Evolutionary conservation across 53 echinoderm and acorn worm species (phyloP).

Genomic region (Patiria pectinifera): DNA sequence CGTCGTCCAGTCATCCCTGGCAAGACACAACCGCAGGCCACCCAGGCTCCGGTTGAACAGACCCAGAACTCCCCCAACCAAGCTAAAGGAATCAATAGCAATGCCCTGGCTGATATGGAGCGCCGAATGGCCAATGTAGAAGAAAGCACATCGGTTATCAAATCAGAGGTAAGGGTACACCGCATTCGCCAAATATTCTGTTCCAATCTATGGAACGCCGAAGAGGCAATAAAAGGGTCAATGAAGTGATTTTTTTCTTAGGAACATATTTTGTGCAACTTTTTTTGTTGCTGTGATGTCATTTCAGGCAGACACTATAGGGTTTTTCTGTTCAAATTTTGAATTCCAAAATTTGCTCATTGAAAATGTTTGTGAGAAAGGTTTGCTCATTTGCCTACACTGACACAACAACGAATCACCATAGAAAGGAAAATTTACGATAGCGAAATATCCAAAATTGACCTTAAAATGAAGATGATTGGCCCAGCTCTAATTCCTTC

Average conservation of each 20-base stretch:
- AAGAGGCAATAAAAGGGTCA: background rate
- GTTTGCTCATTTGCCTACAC: no score
- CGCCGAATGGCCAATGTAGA: constrained; percentile 44
- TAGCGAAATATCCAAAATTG: no score
- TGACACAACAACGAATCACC: no score
- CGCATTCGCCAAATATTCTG: background rate
- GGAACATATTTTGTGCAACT: background rate
- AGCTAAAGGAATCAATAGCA: background rate
- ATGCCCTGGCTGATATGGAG: constrained; percentile 10
- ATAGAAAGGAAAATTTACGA: no score
- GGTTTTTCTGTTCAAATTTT: no score
- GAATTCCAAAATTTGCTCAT: no score
- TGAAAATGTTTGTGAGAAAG: no score
- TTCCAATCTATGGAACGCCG: background rate
- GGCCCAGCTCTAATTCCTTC: no score
- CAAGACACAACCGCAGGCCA: constrained; percentile 1
- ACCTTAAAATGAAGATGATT: no score
- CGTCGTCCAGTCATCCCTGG: constrained; percentile 52
- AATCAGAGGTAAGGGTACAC: constrained; percentile 31
- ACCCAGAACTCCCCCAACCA: background rate
- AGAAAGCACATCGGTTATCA: constrained; percentile 15
- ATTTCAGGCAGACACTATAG: no score
- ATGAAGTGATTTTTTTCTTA: background rate
- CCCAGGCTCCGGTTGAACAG: background rate
- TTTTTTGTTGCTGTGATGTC: no score